Conservation (phyloP, 2,888 invertebrate species). For the Scaptomyza polygonia region DNA sequence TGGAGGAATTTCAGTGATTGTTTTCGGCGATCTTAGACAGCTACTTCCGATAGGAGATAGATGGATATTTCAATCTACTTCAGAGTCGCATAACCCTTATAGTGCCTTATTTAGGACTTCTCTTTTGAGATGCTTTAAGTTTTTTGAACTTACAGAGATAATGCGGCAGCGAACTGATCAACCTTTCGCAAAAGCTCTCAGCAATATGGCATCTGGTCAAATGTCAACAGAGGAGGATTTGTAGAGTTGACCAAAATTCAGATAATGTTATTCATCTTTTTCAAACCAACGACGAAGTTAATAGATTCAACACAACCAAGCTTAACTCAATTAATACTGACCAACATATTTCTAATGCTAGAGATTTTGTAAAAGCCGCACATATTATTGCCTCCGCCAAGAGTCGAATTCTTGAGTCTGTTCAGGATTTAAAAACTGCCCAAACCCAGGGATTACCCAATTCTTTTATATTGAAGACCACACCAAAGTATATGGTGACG, state of each 20-base stretch:
- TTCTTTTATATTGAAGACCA: no score
- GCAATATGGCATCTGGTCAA: conserved; percentile 20
- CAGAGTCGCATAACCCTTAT: conserved; percentile 4
- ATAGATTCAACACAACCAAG: no score
- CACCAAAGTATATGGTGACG: no score
- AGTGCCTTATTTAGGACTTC: conserved; percentile 8
- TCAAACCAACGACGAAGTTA: no score
- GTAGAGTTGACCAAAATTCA: not conserved
- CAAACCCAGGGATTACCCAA: no score
- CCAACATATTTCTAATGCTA: no score
- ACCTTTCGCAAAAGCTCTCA: conserved; percentile 12
- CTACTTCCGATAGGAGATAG: conserved; percentile 6
- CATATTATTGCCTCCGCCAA: no score
- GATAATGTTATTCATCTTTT: not conserved
- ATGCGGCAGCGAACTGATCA: conserved; percentile 22
- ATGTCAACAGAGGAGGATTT: not conserved
- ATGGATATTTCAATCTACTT: not conserved
- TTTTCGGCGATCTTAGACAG: no score
- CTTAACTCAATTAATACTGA: no score
- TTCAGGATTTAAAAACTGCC: no score
- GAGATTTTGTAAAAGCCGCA: no score
- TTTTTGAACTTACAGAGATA: conserved; percentile 25
- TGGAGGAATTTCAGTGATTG: conserved; percentile 21
- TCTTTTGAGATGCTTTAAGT: conserved; percentile 23
- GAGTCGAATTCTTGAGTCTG: no score